phyloP scores from a whole-genome alignment of 1,140 invertebrate species.

The Drusus annulatus region DNA sequence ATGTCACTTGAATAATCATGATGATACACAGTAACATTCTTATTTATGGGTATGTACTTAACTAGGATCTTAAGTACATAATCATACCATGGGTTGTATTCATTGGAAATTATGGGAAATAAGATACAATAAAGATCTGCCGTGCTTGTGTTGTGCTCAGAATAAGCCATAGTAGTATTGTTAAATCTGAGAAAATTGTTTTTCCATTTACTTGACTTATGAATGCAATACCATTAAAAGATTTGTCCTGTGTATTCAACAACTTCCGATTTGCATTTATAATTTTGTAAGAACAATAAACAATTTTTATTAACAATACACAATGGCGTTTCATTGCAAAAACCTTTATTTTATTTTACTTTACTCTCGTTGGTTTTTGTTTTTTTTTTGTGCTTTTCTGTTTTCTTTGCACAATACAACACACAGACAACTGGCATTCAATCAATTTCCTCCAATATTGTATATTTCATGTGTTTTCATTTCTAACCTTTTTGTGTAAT shows the following conservation, averaged over 20 bases:
- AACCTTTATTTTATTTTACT: slow-evolving; percentile 49
- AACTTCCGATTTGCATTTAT: slow-evolving; percentile 51
- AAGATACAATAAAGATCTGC: not conserved
- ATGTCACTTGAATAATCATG: too few relatives aligned
- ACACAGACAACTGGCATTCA: slow-evolving; percentile 18
- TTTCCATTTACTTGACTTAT: slow-evolving; percentile 49
- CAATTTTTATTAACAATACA: slow-evolving; percentile 59
- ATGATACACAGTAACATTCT: too few relatives aligned
- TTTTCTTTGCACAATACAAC: slow-evolving; percentile 50
- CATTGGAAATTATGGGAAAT: slow-evolving; percentile 7
- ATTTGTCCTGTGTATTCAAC: slow-evolving; percentile 53
- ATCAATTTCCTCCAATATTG: too few relatives aligned
- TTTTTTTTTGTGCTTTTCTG: slow-evolving; percentile 44
- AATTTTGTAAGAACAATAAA: slow-evolving; percentile 57
- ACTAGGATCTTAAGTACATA: too few relatives aligned
- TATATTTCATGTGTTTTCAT: too few relatives aligned
- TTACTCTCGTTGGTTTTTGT: slow-evolving; percentile 30
- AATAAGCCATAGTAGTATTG: slow-evolving; percentile 60
- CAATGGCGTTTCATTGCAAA: slow-evolving; percentile 59
- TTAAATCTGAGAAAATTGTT: slow-evolving; percentile 53
- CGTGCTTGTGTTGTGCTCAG: slow-evolving; percentile 56
- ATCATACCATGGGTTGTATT: too few relatives aligned
- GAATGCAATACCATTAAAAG: slow-evolving; percentile 39
- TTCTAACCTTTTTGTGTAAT: too few relatives aligned
- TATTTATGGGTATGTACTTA: too few relatives aligned